These are phyloP conservation scores for Amyelois transitella DNA, from an alignment of 1,140 invertebrate species.

Conservation along the genomic window DNA sequence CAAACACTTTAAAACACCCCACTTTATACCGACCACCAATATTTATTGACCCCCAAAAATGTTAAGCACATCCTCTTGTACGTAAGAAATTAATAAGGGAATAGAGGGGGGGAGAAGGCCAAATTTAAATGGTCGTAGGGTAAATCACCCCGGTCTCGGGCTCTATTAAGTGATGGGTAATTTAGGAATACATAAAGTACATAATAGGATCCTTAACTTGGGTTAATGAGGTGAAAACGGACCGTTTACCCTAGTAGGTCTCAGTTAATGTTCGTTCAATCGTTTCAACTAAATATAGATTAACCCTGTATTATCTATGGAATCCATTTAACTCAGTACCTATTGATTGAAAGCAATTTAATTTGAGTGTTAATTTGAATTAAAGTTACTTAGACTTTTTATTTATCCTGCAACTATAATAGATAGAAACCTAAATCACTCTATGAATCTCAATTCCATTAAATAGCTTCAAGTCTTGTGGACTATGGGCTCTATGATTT, in stretches of 20 bases:
- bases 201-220: conserved; percentile 68
- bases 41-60: conserved; percentile 27
- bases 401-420: too few relatives aligned
- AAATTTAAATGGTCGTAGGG: conserved; percentile 33
- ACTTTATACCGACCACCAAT: conserved; percentile 35
- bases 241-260: conserved; percentile 35
- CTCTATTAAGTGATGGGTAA: conserved; percentile 57
- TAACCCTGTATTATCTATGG: neutral
- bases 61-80: neutral
- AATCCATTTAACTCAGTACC: neutral
- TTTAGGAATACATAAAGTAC: conserved; percentile 70
- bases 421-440: too few relatives aligned
- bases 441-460: too few relatives aligned
- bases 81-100: neutral
- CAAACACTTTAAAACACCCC: conserved; percentile 60
- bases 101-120: conserved; percentile 21
- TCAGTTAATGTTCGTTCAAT: conserved; percentile 21
- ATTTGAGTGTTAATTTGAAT: neutral
- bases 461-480: too few relatives aligned
- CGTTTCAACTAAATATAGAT: conserved; percentile 21
- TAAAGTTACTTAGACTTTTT: too few relatives aligned
- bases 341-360: neutral
- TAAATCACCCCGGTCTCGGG: conserved; percentile 32
- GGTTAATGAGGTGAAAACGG: conserved; percentile 66
- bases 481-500: too few relatives aligned